phyloP scores from a whole-genome alignment of 2,797 vertebrate genomes.

The Chloroceryle amazona region DNA sequence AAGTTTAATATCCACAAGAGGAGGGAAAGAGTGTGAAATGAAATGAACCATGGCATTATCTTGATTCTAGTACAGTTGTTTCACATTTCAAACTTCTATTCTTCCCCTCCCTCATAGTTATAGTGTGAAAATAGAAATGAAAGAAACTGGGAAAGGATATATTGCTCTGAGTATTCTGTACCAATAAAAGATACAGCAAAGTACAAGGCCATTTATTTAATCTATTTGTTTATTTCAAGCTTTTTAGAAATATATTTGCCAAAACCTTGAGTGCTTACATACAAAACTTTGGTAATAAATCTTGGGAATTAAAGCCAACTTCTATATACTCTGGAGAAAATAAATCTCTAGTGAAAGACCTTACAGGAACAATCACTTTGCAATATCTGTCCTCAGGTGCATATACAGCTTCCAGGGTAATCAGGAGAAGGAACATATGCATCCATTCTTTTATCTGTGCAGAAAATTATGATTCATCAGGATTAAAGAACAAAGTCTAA shows the following conservation, averaged over 20 bases:
- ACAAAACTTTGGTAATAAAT: neutral
- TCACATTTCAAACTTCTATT: neutral
- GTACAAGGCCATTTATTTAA: neutral
- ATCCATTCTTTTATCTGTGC: neutral
- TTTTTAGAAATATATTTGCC: neutral
- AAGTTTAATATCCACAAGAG: neutral
- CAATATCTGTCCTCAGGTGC: neutral
- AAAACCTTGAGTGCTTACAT: neutral
- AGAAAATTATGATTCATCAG: neutral
- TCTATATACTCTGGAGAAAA: neutral
- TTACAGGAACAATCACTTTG: neutral
- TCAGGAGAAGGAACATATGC: neutral
- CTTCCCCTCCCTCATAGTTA: neutral
- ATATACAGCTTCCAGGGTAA: neutral
- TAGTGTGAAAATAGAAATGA: neutral
- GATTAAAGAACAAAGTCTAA: neutral
- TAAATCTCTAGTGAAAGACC: neutral
- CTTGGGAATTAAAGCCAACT: neutral
- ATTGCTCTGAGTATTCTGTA: neutral
- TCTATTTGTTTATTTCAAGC: conserved; percentile 33
- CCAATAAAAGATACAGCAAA: neutral
- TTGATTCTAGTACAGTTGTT: neutral
- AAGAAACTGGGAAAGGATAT: neutral
- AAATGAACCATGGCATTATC: neutral
- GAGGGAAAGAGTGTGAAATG: neutral